Evolutionary conservation across 2,888 invertebrate genomes (phyloP).

Genomic region (Dynastes maya): DNA sequence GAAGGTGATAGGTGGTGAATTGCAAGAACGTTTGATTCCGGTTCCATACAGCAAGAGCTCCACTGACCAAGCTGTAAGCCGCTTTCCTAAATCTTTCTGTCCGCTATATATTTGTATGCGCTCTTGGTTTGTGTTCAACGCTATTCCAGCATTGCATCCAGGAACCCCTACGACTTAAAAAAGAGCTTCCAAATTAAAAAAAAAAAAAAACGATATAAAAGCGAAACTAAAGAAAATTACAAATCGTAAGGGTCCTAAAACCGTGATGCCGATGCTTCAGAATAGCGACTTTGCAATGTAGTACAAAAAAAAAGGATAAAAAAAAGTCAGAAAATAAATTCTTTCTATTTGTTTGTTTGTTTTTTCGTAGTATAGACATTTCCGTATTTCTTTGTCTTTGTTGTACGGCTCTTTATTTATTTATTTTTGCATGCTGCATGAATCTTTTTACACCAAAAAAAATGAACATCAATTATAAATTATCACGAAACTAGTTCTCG

Average conservation of each 20-base stretch:
- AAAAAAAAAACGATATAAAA: not conserved
- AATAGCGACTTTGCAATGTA: conserved; percentile 48
- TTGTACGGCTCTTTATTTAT: conserved; percentile 56
- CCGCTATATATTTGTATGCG: conserved; percentile 71
- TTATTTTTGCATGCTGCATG: conserved; percentile 67
- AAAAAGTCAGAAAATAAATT: conserved; percentile 6
- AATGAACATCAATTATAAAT: conserved; percentile 21
- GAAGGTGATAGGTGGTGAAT: conserved; percentile 99
- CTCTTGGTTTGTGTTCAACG: conserved; percentile 69
- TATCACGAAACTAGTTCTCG: conserved; percentile 58
- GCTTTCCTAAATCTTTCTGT: conserved; percentile 76
- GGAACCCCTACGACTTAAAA: not conserved
- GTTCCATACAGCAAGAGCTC: conserved; percentile 99
- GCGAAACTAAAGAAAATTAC: not conserved
- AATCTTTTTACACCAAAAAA: conserved; percentile 62
- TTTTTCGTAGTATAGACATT: conserved; percentile 56
- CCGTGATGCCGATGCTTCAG: conserved; percentile 5
- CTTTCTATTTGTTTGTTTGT: conserved; percentile 52
- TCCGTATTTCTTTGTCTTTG: conserved; percentile 58
- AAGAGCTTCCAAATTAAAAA: not conserved
- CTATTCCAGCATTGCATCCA: conserved; percentile 65
- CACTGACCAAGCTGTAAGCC: conserved; percentile 99
- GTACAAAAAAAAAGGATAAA: conserved; percentile 35
- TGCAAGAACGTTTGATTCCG: conserved; percentile 99
- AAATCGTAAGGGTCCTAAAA: not conserved